A percentile compares a stretch with the other conserved stretches of the same genome.
Evolutionary conservation across 2,888 invertebrate species (phyloP).

Genomic region (Cistogaster globosa): DNA sequence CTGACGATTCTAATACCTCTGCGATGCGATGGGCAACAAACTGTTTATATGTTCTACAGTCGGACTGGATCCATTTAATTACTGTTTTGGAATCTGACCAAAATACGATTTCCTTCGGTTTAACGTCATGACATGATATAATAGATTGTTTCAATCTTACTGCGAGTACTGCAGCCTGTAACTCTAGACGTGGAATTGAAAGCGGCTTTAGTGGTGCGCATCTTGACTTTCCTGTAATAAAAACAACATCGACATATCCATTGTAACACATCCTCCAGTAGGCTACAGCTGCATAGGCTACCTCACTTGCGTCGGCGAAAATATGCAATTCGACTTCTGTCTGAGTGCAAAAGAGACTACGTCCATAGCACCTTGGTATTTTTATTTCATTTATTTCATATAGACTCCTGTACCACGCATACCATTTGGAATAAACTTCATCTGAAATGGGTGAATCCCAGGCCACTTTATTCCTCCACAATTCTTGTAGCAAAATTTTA

Average conservation of each 20-base stretch:
- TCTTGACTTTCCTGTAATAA: conserved; percentile 33
- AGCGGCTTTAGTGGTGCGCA: too few relatives aligned
- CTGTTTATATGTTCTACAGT: conserved; percentile 40
- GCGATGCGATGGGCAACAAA: conserved; percentile 9
- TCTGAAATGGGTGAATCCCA: conserved; percentile 56
- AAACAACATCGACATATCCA: conserved; percentile 20
- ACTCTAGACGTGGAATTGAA: too few relatives aligned
- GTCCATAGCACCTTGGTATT: conserved; percentile 19
- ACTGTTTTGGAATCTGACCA: conserved; percentile 5
- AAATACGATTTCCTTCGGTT: conserved; percentile 6
- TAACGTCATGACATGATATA: conserved; percentile 28
- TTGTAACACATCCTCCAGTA: conserved; percentile 42
- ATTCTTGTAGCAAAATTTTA: conserved; percentile 62
- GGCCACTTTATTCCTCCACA: conserved; percentile 48
- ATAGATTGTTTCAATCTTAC: conserved; percentile 3
- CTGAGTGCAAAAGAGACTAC: background rate
- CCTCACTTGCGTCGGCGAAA: conserved; percentile 18
- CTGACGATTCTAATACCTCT: conserved; percentile 30
- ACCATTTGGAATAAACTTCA: conserved; percentile 47
- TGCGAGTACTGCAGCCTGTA: too few relatives aligned
- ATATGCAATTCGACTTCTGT: conserved; percentile 23
- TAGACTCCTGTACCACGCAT: conserved; percentile 31
- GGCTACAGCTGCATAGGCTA: conserved; percentile 53
- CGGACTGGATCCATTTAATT: conserved; percentile 45
- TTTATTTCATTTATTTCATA: conserved; percentile 8